Percentiles rank a stretch among this genome's conserved stretches.
Evolutionary conservation across 2,888 invertebrate species (phyloP).

Genomic region (Deilephila elpenor): DNA sequence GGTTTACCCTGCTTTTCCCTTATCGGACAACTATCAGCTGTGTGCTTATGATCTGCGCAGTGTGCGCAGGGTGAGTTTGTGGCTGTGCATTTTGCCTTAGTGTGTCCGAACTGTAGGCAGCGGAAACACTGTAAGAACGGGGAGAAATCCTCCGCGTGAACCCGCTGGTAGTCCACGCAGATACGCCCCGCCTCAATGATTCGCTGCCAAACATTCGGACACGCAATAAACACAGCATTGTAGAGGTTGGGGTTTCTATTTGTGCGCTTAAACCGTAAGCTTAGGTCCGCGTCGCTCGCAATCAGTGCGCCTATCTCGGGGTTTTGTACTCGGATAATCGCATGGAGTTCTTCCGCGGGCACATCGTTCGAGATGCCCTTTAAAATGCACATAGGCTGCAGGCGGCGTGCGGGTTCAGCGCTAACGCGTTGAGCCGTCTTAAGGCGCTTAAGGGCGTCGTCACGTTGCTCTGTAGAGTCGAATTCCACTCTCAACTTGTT

Average conservation of each 20-base stretch:
- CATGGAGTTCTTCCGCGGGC: not conserved
- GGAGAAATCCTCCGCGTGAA: constrained; percentile 31
- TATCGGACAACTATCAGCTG: constrained; percentile 30
- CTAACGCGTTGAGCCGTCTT: not conserved
- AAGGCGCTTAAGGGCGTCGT: constrained; percentile 6
- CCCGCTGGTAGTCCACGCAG: constrained; percentile 35
- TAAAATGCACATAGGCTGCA: constrained; percentile 32
- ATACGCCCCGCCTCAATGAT: constrained; percentile 15
- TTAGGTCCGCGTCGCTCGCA: not conserved
- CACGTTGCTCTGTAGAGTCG: constrained; percentile 3
- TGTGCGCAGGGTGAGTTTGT: constrained; percentile 31
- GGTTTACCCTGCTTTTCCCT: constrained; percentile 12
- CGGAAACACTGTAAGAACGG: constrained; percentile 38
- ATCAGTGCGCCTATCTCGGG: not conserved
- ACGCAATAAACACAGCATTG: constrained; percentile 30
- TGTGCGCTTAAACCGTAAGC: not conserved
- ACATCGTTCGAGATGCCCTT: constrained; percentile 32
- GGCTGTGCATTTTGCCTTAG: constrained; percentile 30
- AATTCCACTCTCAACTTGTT: constrained; percentile 32
- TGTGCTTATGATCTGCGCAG: constrained; percentile 32
- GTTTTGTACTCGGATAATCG: not conserved
- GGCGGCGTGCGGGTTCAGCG: constrained; percentile 28
- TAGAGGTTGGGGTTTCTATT: constrained; percentile 27
- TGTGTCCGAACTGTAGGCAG: constrained; percentile 40
- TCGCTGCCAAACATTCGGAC: constrained; percentile 26